phyloP scores from a whole-genome alignment of 2,113 vertebrate species.

The Pachypanchax playfairii region DNA sequence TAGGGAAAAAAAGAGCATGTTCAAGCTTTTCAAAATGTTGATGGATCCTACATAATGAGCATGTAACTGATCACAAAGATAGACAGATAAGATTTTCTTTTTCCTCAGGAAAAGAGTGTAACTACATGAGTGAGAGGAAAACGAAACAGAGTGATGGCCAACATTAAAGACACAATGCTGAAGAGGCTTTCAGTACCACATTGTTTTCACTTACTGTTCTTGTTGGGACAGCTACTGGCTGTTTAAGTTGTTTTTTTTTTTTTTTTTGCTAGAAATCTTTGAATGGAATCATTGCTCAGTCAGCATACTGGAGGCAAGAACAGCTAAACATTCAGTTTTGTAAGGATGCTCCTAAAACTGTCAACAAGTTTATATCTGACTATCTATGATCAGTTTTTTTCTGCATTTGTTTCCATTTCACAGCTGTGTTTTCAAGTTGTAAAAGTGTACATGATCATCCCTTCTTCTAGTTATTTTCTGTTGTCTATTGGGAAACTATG shows the following conservation, averaged over 20 bases:
- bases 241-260: constrained; percentile 53
- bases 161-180: constrained; percentile 58
- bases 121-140: constrained; percentile 31
- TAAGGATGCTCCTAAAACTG: constrained; percentile 49
- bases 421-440: constrained; percentile 49
- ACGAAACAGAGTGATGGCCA: constrained; percentile 56
- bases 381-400: constrained; percentile 40
- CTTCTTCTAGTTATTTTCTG: constrained; percentile 57
- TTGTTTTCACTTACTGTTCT: constrained; percentile 69
- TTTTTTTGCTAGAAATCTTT: constrained; percentile 67
- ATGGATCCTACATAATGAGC: constrained; percentile 78
- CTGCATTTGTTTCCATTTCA: constrained; percentile 45
- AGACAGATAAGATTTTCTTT: constrained; percentile 67
- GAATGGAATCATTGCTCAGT: constrained; percentile 68
- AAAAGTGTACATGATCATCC: constrained; percentile 41
- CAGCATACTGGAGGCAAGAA: constrained; percentile 70
- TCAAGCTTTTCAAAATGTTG: constrained; percentile 80
- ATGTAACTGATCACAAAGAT: constrained; percentile 79
- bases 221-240: constrained; percentile 73
- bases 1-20: constrained; percentile 66
- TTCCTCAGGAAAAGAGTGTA: constrained; percentile 40
- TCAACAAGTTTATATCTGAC: constrained; percentile 48
- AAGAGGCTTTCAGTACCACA: constrained; percentile 59
- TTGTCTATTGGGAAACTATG: constrained; percentile 59
- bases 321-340: constrained; percentile 61